These are phyloP conservation scores for Amia ocellicauda DNA, from an alignment of 2,113 vertebrate species.

Conservation along the genomic window DNA sequence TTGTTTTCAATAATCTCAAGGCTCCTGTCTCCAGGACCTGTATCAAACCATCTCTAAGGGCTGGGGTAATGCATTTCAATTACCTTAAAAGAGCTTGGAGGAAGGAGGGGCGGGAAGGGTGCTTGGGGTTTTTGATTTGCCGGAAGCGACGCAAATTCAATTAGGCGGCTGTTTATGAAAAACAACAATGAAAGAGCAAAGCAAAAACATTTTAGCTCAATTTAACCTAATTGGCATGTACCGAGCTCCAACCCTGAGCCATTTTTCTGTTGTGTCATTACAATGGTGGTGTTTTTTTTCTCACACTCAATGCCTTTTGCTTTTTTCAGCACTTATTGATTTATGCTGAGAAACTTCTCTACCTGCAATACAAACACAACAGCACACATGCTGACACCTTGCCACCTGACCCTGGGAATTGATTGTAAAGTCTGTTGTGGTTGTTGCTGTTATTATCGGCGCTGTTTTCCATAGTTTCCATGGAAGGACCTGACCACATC, in stretches of 20 bases:
- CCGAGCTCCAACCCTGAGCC: background rate
- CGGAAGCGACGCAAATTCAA: background rate
- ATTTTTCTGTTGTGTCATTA: background rate
- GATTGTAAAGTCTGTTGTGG: background rate
- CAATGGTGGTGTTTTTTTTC: background rate
- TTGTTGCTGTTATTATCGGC: too few relatives aligned
- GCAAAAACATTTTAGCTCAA: background rate
- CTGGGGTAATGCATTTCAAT: background rate
- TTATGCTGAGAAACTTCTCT: background rate
- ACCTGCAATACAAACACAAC: background rate
- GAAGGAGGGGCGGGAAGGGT: too few relatives aligned
- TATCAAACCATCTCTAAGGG: too few relatives aligned
- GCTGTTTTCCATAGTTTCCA: background rate
- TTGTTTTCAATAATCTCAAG: too few relatives aligned
- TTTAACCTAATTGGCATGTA: background rate
- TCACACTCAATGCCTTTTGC: background rate
- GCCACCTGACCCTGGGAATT: background rate
- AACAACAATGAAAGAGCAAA: too few relatives aligned
- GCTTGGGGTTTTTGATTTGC: too few relatives aligned
- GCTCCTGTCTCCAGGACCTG: too few relatives aligned
- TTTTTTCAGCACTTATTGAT: slow-evolving; percentile 6
- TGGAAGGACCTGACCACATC: slow-evolving; percentile 4
- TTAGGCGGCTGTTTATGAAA: background rate
- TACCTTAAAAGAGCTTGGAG: background rate
- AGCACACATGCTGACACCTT: background rate